phyloP scores from a whole-genome alignment of 2,113 vertebrate genomes.

The Cephalopterus ornatus region DNA sequence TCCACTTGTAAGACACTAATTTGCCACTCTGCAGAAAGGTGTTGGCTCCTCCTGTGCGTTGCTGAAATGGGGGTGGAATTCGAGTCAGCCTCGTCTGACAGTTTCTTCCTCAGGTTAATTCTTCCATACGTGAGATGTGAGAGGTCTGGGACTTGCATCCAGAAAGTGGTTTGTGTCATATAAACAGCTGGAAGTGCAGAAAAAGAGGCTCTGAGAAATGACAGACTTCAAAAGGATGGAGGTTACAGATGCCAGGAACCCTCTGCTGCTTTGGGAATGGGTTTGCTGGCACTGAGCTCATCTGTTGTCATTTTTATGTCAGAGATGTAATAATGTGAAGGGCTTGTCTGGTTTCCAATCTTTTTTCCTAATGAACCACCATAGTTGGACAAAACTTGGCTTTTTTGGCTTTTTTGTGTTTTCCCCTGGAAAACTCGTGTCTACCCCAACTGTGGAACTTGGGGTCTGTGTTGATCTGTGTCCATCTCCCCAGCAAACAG shows the following conservation, averaged over 20 bases:
- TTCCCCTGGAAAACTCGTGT: accelerated
- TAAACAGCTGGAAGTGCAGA: constrained; percentile 7
- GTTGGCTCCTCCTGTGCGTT: not conserved
- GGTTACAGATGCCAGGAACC: not conserved
- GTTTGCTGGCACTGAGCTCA: not conserved
- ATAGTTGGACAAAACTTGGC: not conserved
- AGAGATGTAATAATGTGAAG: not conserved
- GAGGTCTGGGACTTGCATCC: constrained; percentile 17
- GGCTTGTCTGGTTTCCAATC: not conserved
- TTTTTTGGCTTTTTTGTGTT: not conserved
- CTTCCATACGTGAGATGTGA: not conserved
- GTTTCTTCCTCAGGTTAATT: constrained; percentile 29
- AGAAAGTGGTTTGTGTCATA: not conserved
- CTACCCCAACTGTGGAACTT: not conserved
- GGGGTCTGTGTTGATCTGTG: not conserved
- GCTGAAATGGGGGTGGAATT: not conserved
- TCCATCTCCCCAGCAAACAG: not conserved
- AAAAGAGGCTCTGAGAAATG: not conserved
- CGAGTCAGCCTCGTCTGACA: not conserved
- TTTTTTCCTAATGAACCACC: not conserved
- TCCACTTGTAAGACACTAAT: not conserved
- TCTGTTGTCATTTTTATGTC: not conserved
- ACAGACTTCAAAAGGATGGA: not conserved
- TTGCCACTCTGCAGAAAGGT: not conserved
- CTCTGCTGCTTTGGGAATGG: not conserved